Conservation (phyloP, 2,113 vertebrate genomes). For the Lates calcarifer region DNA sequence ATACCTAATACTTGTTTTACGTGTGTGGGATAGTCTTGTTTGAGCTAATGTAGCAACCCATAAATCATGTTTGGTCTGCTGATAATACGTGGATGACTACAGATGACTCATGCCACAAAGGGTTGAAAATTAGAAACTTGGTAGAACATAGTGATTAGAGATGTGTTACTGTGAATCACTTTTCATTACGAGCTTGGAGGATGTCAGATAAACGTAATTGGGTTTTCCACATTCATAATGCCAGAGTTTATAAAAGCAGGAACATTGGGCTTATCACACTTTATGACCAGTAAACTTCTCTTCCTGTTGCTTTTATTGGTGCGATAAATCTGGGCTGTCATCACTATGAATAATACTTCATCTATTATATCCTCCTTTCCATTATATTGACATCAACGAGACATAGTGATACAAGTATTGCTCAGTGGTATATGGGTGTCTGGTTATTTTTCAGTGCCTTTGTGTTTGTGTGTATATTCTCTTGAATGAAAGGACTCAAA, state of each 20-base stretch:
- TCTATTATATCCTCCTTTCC: not conserved
- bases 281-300: slow-evolving; percentile 17
- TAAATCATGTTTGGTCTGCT: slow-evolving; percentile 7
- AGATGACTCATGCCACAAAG: slow-evolving; percentile 13
- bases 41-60: not conserved
- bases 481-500: too few species aligned
- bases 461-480: not conserved
- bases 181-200: slow-evolving; percentile 4
- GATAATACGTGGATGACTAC: not conserved
- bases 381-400: not conserved
- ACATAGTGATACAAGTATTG: not conserved
- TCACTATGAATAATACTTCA: not conserved
- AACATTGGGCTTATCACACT: slow-evolving; percentile 16
- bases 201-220: slow-evolving; percentile 24
- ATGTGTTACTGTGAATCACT: slow-evolving; percentile 19
- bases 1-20: not conserved
- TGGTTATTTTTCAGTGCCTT: not conserved
- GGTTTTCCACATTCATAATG: slow-evolving; percentile 26
- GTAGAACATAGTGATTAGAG: not conserved
- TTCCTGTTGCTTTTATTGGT: slow-evolving; percentile 44
- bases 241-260: slow-evolving; percentile 20
- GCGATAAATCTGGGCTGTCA: slow-evolving; percentile 31
- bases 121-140: not conserved
- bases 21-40: slow-evolving; percentile 1
- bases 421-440: not conserved